Evolutionary conservation across 2,888 invertebrate species (phyloP), one percentile per base, ranked within the genome.

Genomic region (Spilarctia lutea): DNA sequence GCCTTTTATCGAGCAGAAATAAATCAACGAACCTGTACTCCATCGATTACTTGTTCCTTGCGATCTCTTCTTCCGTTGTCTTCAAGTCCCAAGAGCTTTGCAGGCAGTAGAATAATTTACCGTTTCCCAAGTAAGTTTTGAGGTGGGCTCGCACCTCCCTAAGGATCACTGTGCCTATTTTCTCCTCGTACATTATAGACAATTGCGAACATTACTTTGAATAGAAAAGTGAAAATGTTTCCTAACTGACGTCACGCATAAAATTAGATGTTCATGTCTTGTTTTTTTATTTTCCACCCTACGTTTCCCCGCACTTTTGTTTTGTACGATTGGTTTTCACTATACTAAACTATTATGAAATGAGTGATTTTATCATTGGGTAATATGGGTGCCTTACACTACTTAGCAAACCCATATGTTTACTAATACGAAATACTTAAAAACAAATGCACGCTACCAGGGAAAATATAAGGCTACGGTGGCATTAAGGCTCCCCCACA

Each of bases 101-200:
- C 72, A 82, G 87, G 86, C 85, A 86, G 85, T 79, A 82, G 92
- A 92, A 94, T 94, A 94, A 94, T 94, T 94, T 94, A 94, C 92
- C 90, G 91, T 90, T 91, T 84, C 83, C 89, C 85, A 90, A 91
- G 91, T 90, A 91, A 92, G 91, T 93, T 92, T 91, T 91, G 91
- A 92, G 91, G 91, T 90, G 88, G 90, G 91, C 91, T 76, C 82
- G 81, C 72, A 68, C 45, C 56, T 89, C 91, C 87, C 90, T 65
- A 66, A 68, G 87, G 87, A 90, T 45, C 75, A 35, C 48, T 68
- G 80, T 81, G 81, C 88, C 89, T 89, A 88, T 89, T 91, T 89
- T 88, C 88, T 87, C 79, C 81, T 82, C 83, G 81, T 86, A 86
- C 80, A 86, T 87, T 89, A 88, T 82, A 89, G 86, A 84, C 88